These are phyloP conservation scores for Peromyscus nudipes DNA, from an alignment of 2,797 vertebrate species.

Conservation along the genomic window DNA sequence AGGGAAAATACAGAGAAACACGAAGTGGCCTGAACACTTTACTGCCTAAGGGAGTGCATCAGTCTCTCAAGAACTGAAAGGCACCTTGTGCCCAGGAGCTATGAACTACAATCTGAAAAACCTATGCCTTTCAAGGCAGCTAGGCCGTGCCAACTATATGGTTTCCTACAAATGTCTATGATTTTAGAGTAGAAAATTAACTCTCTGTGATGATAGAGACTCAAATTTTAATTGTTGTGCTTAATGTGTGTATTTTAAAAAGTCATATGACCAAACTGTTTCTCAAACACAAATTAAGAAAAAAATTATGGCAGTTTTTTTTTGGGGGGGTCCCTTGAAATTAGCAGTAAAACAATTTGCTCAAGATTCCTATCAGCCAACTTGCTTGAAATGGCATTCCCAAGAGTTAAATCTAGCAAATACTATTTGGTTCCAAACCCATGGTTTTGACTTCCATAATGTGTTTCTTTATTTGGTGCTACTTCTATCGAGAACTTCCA, in stretches of 20 bases:
- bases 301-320: too few species aligned
- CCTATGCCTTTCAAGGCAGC: too few species aligned
- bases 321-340: background rate
- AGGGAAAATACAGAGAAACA: too few species aligned
- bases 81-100: too few species aligned
- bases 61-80: too few species aligned
- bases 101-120: too few species aligned
- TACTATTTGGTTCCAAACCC: background rate
- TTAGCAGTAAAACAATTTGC: background rate
- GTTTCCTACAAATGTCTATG: background rate
- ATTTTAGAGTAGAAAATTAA: background rate
- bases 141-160: background rate
- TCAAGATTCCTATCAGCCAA: background rate
- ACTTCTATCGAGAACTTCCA: background rate
- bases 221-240: background rate
- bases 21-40: too few species aligned
- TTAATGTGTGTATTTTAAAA: background rate
- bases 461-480: background rate
- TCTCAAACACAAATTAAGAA: conserved; percentile 1
- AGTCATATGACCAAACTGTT: background rate
- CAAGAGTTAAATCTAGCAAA: background rate
- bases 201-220: background rate
- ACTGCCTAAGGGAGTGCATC: too few species aligned
- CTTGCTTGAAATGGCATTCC: background rate
- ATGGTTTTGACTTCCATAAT: background rate